Percentiles rank a stretch among this genome's conserved stretches.
These are phyloP conservation scores for Axinella damicornis DNA, from an alignment of 37 sponge, comb jelly and placozoan genomes.

Conservation along the genomic window DNA sequence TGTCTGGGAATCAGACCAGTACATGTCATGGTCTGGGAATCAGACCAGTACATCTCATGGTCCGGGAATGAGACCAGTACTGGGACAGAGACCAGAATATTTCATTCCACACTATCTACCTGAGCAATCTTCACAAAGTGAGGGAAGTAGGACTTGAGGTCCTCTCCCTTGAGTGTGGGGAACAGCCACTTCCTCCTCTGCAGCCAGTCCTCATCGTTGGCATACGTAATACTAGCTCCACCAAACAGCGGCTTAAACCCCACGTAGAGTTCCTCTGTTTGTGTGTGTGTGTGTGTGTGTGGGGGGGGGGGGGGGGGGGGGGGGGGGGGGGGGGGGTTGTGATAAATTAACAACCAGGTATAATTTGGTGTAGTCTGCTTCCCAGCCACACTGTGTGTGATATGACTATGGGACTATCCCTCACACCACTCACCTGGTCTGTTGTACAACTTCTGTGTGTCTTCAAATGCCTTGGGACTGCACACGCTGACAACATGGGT, in stretches of 20 bases:
- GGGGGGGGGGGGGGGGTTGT: too few relatives aligned
- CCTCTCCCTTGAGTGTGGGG: conserved; percentile 42
- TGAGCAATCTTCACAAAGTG: conserved; percentile 56
- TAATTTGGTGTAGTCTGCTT: too few relatives aligned
- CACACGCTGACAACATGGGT: conserved; percentile 80
- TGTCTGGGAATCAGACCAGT: too few relatives aligned
- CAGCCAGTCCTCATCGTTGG: conserved; percentile 65
- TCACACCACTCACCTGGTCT: conserved; percentile 69
- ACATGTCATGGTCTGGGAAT: too few relatives aligned
- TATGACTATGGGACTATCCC: neutral
- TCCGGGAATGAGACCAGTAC: too few relatives aligned
- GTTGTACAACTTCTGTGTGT: conserved; percentile 59
- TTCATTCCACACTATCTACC: too few relatives aligned
- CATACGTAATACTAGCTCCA: conserved; percentile 56
- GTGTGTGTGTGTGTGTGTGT: too few relatives aligned
- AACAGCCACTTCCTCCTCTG: conserved; percentile 27
- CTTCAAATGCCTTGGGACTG: conserved; percentile 83
- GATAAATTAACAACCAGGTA: too few relatives aligned
- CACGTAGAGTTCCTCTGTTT: conserved; percentile 35
- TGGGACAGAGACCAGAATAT: too few relatives aligned
- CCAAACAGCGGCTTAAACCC: conserved; percentile 63
- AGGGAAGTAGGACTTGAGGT: conserved; percentile 54
- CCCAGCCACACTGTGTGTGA: too few relatives aligned
- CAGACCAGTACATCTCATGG: too few relatives aligned
- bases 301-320: too few relatives aligned